phyloP scores from a whole-genome alignment of 1,140 invertebrate species.

The Pseudoatta argentina region DNA sequence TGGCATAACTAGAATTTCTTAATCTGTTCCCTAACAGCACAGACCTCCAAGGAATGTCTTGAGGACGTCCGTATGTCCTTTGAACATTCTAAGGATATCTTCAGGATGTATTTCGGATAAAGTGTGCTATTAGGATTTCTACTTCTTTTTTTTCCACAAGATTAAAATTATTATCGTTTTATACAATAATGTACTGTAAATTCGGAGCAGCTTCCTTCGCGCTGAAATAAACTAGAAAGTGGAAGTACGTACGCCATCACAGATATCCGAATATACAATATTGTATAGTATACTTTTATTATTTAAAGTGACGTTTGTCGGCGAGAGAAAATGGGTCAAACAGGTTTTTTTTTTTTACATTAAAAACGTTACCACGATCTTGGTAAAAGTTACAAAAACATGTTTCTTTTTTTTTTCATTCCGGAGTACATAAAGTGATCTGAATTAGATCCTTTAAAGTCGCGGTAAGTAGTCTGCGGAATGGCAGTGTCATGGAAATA shows the following conservation, averaged over 20 bases:
- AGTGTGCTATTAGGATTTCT: too few species aligned
- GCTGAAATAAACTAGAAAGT: constrained; percentile 35
- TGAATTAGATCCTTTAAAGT: neutral
- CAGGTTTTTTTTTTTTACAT: neutral
- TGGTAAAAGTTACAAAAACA: constrained; percentile 44
- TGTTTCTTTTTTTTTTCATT: neutral
- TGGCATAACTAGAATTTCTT: constrained; percentile 31
- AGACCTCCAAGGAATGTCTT: too few species aligned
- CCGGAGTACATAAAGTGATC: neutral
- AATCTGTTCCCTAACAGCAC: neutral
- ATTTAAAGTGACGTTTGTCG: constrained; percentile 30
- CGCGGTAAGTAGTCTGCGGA: constrained; percentile 45
- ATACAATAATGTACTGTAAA: constrained; percentile 17
- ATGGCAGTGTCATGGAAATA: constrained; percentile 70
- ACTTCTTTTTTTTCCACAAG: neutral
- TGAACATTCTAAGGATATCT: too few species aligned
- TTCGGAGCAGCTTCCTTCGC: constrained; percentile 18
- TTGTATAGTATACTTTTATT: constrained; percentile 33
- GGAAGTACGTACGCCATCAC: constrained; percentile 41
- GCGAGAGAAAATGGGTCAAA: neutral
- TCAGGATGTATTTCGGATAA: too few species aligned
- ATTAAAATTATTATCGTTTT: constrained; percentile 18
- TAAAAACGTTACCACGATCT: neutral
- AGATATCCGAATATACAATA: constrained; percentile 38
- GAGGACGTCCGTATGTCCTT: too few species aligned